Evolutionary conservation across 1,140 invertebrate species (phyloP).

Genomic region (Pemphigus obesinymphae): DNA sequence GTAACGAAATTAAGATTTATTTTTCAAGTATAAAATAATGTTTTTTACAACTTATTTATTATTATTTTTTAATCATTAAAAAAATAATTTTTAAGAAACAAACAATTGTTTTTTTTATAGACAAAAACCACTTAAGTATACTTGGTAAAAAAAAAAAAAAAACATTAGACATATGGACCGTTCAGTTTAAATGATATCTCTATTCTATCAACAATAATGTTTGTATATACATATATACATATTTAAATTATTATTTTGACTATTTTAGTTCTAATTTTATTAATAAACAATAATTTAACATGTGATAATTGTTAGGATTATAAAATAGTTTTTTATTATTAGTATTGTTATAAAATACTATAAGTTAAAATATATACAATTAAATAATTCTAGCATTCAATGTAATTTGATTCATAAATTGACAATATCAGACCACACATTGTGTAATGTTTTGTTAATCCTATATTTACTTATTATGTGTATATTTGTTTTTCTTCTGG

Average conservation of each 20-base stretch:
- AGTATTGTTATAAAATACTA: neutral
- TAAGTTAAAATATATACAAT: no score
- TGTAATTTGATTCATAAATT: neutral
- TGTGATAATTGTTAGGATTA: slow-evolving; percentile 35
- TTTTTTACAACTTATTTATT: neutral
- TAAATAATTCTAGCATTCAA: neutral
- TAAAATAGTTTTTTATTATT: slow-evolving; percentile 1
- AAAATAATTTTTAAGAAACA: neutral
- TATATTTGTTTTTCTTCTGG: neutral
- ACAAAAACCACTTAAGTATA: neutral
- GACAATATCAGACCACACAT: neutral
- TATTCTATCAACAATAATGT: neutral
- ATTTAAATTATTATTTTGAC: neutral
- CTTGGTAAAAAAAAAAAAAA: neutral
- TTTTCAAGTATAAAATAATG: no score
- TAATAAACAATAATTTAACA: neutral
- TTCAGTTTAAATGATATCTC: neutral
- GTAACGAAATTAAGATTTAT: slow-evolving; percentile 2
- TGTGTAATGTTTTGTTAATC: neutral
- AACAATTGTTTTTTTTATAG: neutral
- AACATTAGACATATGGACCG: neutral
- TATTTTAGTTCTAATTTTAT: neutral
- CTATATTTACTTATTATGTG: neutral
- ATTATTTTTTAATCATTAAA: neutral
- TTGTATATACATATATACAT: neutral